phyloP scores from a whole-genome alignment of 2,888 invertebrate genomes.

The Zelleria hepariella region DNA sequence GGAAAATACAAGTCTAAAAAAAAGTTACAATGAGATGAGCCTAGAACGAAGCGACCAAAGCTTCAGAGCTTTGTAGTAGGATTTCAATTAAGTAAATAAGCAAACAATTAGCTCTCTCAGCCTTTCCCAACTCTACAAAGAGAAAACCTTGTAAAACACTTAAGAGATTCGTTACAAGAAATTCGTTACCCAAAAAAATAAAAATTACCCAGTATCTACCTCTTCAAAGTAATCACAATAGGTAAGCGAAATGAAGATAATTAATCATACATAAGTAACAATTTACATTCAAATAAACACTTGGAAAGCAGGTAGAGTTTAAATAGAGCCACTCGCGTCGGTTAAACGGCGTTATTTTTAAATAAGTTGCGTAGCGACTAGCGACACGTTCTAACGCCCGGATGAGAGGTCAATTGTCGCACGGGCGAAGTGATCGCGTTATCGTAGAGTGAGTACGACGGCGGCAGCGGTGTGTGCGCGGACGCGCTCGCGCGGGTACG shows the following conservation, averaged over 20 bases:
- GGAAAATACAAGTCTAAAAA: not conserved
- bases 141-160: no score
- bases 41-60: not conserved
- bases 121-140: not conserved
- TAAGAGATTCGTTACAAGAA: no score
- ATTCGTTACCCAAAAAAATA: no score
- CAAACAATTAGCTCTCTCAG: not conserved
- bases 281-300: not conserved
- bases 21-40: not conserved
- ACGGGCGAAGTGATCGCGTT: not conserved
- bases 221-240: not conserved
- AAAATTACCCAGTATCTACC: not conserved
- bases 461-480: not conserved
- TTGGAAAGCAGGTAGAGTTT: not conserved
- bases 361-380: not conserved
- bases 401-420: not conserved
- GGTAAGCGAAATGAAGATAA: no score
- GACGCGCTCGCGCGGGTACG: conserved; percentile 1
- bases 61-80: not conserved
- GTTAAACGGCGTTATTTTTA: not conserved
- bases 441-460: not conserved
- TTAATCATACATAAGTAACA: no score
- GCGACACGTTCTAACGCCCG: no score
- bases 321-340: not conserved
- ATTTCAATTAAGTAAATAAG: not conserved